A percentile compares a stretch with the other conserved stretches of the same genome.
Evolutionary conservation across 2,888 invertebrate species (phyloP).

Genomic region (Bellardia bayeri): DNA sequence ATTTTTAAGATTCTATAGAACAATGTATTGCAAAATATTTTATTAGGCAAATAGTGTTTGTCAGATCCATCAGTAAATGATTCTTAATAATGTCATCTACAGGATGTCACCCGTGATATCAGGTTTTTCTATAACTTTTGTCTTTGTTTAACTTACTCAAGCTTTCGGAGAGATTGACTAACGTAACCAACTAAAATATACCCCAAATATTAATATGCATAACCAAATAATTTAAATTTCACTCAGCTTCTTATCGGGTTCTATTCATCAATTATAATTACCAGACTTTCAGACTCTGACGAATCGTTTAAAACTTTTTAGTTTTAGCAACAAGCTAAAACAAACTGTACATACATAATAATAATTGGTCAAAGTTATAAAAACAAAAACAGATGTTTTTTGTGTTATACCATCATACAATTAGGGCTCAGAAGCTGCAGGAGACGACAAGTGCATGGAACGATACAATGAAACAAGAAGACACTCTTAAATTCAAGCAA

Average conservation of each 20-base stretch:
- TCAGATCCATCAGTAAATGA: no score
- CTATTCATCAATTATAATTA: background rate
- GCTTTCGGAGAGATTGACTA: no score
- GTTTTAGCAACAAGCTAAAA: background rate
- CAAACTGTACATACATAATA: slow-evolving; percentile 4
- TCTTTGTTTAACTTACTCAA: no score
- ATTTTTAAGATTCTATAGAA: no score
- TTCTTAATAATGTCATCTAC: no score
- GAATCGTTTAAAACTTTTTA: slow-evolving; percentile 4
- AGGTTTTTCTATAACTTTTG: no score
- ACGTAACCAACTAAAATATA: no score
- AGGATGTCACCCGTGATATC: no score
- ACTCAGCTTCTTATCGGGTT: background rate
- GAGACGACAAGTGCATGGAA: slow-evolving; percentile 38
- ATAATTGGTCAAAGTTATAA: slow-evolving; percentile 4
- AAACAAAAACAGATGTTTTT: slow-evolving; percentile 25
- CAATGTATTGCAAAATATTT: no score
- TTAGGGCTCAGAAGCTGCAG: background rate
- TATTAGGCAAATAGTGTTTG: no score
- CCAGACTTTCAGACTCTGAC: background rate
- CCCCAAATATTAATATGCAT: no score
- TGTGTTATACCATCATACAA: slow-evolving; percentile 7
- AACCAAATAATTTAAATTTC: background rate
- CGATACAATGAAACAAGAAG: slow-evolving; percentile 11
- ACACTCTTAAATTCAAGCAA: slow-evolving; percentile 36